Conservation (phyloP, 2,797 vertebrate species). For the Centropyge bicolor region DNA sequence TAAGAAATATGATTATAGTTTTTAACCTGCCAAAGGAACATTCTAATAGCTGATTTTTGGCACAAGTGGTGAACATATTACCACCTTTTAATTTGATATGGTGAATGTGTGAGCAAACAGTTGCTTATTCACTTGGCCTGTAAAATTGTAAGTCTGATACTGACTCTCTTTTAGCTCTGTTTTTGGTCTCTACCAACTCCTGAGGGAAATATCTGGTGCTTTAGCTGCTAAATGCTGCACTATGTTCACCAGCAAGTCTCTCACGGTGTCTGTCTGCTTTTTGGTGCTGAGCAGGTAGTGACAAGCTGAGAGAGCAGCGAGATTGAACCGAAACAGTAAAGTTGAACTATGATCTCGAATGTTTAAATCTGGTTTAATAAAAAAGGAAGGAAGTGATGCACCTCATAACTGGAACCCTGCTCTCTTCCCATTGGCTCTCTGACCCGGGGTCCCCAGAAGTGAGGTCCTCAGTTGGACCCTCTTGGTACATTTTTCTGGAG, state of each 20-base stretch:
- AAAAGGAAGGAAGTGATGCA: neutral
- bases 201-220: neutral
- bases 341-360: neutral
- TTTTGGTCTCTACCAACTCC: neutral
- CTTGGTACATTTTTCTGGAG: slow-evolving; percentile 37
- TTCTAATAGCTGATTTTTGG: too few relatives aligned
- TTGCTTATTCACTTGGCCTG: neutral
- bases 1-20: too few relatives aligned
- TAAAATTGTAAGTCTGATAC: neutral
- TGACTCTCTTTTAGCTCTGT: neutral
- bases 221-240: neutral
- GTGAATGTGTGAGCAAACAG: neutral
- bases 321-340: slow-evolving; percentile 7
- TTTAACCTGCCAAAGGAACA: too few relatives aligned
- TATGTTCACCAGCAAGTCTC: neutral
- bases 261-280: neutral
- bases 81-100: neutral
- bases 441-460: slow-evolving; percentile 8
- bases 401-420: neutral
- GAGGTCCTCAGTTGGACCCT: neutral
- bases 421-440: slow-evolving; percentile 21
- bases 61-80: too few relatives aligned
- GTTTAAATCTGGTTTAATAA: neutral
- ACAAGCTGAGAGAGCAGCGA: neutral
- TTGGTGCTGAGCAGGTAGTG: neutral